Percentiles rank a stretch among this genome's conserved stretches.
Conservation (phyloP, 2,888 invertebrate genomes). For the Apamea crenata region DNA sequence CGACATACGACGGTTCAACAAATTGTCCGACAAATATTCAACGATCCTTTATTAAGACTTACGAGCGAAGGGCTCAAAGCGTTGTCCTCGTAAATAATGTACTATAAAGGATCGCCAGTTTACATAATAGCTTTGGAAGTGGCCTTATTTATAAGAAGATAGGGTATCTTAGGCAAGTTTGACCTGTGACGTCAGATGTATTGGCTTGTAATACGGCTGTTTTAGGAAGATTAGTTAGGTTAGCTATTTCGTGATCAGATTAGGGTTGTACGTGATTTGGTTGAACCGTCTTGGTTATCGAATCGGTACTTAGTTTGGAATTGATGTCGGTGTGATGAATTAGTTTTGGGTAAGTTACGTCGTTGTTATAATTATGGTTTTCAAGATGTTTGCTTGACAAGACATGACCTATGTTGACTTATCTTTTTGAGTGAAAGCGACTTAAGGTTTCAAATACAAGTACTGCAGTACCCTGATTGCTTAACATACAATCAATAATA, state of each 20-base stretch:
- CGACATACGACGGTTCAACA: constrained; percentile 33
- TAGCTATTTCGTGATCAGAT: constrained; percentile 46
- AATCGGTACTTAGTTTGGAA: constrained; percentile 9
- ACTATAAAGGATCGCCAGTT: constrained; percentile 61
- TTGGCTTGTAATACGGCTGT: constrained; percentile 46
- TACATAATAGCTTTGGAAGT: constrained; percentile 65
- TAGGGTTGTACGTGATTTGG: constrained; percentile 46
- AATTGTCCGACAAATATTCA: constrained; percentile 62
- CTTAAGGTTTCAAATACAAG: background rate
- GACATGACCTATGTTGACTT: background rate
- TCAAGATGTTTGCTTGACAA: background rate
- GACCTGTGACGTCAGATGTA: constrained; percentile 51
- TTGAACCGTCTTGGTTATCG: constrained; percentile 3
- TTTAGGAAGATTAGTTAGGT: constrained; percentile 43
- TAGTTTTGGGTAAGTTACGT: constrained; percentile 4
- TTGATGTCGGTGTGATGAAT: constrained; percentile 18
- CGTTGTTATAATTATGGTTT: background rate
- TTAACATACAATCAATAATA: background rate
- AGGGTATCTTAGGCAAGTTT: constrained; percentile 40
- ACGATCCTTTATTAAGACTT: constrained; percentile 51
- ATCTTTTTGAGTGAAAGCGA: background rate
- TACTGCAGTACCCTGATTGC: background rate
- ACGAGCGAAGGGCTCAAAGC: constrained; percentile 43
- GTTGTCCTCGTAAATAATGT: constrained; percentile 62
- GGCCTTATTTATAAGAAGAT: constrained; percentile 62